These are phyloP conservation scores for Acrobasis suavella DNA, from an alignment of 2,888 invertebrate species.

Conservation along the genomic window DNA sequence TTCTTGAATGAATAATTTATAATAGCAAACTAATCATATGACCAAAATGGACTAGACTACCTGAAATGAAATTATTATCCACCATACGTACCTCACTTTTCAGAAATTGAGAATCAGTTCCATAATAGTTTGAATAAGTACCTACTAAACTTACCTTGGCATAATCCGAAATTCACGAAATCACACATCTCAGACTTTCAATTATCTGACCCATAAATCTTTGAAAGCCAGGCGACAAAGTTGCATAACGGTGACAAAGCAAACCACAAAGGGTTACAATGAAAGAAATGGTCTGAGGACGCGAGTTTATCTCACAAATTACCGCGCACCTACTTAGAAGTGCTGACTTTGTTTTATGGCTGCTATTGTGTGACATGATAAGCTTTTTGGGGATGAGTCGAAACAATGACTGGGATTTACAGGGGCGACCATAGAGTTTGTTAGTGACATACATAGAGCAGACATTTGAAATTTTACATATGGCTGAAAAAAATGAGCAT, in stretches of 20 bases:
- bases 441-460: background rate
- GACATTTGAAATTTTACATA: background rate
- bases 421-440: background rate
- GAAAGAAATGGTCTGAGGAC: slow-evolving; percentile 57
- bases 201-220: slow-evolving; percentile 5
- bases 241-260: slow-evolving; percentile 48
- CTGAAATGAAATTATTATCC: too few species aligned
- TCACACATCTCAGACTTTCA: slow-evolving; percentile 11
- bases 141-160: too few species aligned
- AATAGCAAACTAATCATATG: too few species aligned
- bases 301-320: slow-evolving; percentile 50
- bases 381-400: slow-evolving; percentile 30
- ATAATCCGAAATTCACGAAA: background rate
- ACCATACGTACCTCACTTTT: too few species aligned
- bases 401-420: slow-evolving; percentile 20
- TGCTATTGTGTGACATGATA: slow-evolving; percentile 39
- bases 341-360: slow-evolving; percentile 44
- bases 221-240: slow-evolving; percentile 37
- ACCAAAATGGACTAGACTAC: too few species aligned
- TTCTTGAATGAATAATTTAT: too few species aligned
- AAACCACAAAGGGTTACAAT: slow-evolving; percentile 60
- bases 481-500: too few species aligned
- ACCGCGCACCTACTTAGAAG: slow-evolving; percentile 43
- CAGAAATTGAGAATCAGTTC: too few species aligned
- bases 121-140: too few species aligned